Evolutionary conservation across 2,888 invertebrate genomes (phyloP), one percentile per base, ranked within the genome.

Genomic region (Polietes domitor): DNA sequence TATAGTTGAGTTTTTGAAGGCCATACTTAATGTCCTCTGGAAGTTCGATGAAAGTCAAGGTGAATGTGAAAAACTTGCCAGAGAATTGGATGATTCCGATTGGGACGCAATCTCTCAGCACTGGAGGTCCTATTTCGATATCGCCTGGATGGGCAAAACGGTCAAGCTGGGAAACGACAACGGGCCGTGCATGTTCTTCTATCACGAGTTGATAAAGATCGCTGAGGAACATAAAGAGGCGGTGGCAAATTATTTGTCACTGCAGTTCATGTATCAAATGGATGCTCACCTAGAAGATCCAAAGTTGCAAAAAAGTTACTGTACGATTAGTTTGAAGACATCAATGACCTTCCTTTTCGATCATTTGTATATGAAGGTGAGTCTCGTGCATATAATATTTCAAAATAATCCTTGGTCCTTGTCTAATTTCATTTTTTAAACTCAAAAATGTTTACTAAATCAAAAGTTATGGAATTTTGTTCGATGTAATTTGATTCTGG

Each of bases 201-300:
- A 92, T 50, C 26, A 24, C 5, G 87, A 88, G 61, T 76, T 92
- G 43, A 86, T 90, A 24, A 79, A 84, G 41, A 86, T 90, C 47
- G 90, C 88, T 10, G 68, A 55, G 3, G 86, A 86, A 19, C 87
- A 88, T 7, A 86, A 87, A 17, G 76, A 86, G 24, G 89, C 90
- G 0, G 89, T 88, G 7, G 92, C 92, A n/a, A 91, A 92, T 78
- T 91, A 91, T 73, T 83, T 91, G 73, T 88, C 92, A n/a, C 82
- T 91, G 83, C 88, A 88, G 73, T 86, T 91, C 12, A 83, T 91
- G 2, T 88, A 88, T 61, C 71, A 75, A 1, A 87, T 91, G 90
- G 90, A 92, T 61, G 86, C 88, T 26, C 85, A 88, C 1, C 73
- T 91, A 2, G 80, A 88, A 55, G 86, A 82, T 0, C 32, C 61